Evolutionary conservation across 2,113 vertebrate genomes (phyloP), one percentile per base, ranked within the genome.

Genomic region (Illadopsis cleaveri): DNA sequence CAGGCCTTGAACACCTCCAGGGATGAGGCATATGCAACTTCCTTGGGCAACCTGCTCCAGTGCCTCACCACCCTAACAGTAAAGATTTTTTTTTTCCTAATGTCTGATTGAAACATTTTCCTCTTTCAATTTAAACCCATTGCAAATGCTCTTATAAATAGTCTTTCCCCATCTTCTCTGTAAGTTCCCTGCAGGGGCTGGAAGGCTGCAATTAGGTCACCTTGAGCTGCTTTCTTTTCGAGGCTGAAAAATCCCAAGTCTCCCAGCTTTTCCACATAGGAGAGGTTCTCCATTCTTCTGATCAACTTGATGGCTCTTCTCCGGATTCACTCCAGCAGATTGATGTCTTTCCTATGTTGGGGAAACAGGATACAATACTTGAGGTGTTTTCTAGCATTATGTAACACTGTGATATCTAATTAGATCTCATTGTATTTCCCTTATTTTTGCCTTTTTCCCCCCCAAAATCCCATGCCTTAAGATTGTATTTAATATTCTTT

Each of bases 311-410:
- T 19, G 30, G 8, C 24, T 40, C 25, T 76, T 66, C n/a, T 76
- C n/a, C 0, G 0, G 20, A 54, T 53, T 47, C 0, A 0, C 12
- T 69, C 14, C 17, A 61, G 30, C 15, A n/a, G 19, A 23, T 18
- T 15, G 25, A 45, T 53, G 11, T 22, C 62, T 38, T 40, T 76
- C 25, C 11, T 69, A 15, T 48, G 10, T 22, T 69, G 24, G 5
- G 17, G 17, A 68, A 45, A 53, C 54, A 47, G 17, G 14, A 45
- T 19, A 17, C 4, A 82, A 15, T 40, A 69, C 6, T 15, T 82
- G 61, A 40, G 25, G 7, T 48, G 10, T 76, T 56, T 76, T 48
- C 40, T 76, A 27, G 14, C 15, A 11, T 61, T 54, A 40, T 31
- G 3, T 61, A 42, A 48, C 48, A 13, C 15, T 10, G 11, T 42